Conservation (phyloP, 2,797 vertebrate species). For the Percopsis omiscomaycus region DNA sequence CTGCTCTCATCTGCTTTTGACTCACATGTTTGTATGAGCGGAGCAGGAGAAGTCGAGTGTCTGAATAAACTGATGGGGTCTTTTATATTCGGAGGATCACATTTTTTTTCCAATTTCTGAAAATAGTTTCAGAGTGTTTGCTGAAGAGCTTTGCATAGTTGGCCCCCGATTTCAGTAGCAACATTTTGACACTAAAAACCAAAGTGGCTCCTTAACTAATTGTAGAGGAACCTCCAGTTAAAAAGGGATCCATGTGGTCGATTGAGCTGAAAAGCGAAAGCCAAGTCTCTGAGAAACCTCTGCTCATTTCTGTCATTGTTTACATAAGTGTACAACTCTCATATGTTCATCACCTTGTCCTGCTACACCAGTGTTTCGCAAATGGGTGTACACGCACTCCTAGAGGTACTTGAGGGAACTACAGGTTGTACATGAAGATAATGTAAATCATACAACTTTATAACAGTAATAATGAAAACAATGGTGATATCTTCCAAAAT, state of each 20-base stretch:
- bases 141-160: slow-evolving; percentile 54
- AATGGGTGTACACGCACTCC: too few species aligned
- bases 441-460: too few species aligned
- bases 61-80: slow-evolving; percentile 75
- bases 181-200: slow-evolving; percentile 37
- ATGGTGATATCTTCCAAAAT: neutral
- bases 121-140: slow-evolving; percentile 56
- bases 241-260: slow-evolving; percentile 7
- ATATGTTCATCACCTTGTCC: neutral
- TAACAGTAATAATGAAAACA: too few species aligned
- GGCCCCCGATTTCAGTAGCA: slow-evolving; percentile 36
- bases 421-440: too few species aligned
- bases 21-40: slow-evolving; percentile 70
- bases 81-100: slow-evolving; percentile 68
- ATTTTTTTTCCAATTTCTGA: slow-evolving; percentile 44
- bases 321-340: neutral
- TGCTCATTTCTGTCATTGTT: slow-evolving; percentile 1
- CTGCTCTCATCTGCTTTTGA: slow-evolving; percentile 75
- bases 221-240: slow-evolving; percentile 13
- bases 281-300: neutral
- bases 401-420: too few species aligned
- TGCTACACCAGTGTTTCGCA: neutral
- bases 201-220: slow-evolving; percentile 31
- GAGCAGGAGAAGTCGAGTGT: slow-evolving; percentile 73
- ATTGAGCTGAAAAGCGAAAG: neutral